phyloP scores from a whole-genome alignment of 2,888 invertebrate species.

The Tenthredo scrophulariae region DNA sequence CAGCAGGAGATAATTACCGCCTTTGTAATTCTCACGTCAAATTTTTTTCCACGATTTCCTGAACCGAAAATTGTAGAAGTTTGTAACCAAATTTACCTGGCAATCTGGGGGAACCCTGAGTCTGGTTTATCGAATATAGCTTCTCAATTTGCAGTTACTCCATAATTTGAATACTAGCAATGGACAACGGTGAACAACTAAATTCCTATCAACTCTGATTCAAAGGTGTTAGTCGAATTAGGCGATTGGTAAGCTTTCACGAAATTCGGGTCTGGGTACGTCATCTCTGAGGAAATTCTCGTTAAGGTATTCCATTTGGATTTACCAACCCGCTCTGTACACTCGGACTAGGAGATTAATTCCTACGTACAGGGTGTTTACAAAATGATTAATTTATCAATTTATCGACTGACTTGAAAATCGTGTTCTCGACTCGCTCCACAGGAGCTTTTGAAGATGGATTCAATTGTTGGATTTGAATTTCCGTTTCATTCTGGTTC shows the following conservation, averaged over 20 bases:
- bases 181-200: constrained; percentile 20
- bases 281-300: constrained; percentile 43
- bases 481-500: background rate
- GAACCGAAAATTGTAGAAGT: background rate
- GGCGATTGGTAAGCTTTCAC: constrained; percentile 10
- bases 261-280: constrained; percentile 3
- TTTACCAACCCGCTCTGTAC: background rate
- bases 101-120: background rate
- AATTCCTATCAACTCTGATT: constrained; percentile 25
- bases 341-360: constrained; percentile 9
- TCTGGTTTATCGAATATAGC: background rate
- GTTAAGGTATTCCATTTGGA: constrained; percentile 21
- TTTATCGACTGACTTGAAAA: background rate
- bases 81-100: background rate
- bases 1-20: background rate
- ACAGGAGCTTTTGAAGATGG: background rate
- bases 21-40: background rate
- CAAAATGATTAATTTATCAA: background rate
- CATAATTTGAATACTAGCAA: constrained; percentile 1
- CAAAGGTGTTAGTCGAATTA: constrained; percentile 14
- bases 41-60: background rate
- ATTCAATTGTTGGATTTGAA: background rate
- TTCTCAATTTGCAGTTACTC: background rate
- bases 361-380: constrained; percentile 16
- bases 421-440: background rate